Evolutionary conservation across 2,888 invertebrate species (phyloP), one percentile per base, ranked within the genome.

Genomic region (Calliopum simillimum): DNA sequence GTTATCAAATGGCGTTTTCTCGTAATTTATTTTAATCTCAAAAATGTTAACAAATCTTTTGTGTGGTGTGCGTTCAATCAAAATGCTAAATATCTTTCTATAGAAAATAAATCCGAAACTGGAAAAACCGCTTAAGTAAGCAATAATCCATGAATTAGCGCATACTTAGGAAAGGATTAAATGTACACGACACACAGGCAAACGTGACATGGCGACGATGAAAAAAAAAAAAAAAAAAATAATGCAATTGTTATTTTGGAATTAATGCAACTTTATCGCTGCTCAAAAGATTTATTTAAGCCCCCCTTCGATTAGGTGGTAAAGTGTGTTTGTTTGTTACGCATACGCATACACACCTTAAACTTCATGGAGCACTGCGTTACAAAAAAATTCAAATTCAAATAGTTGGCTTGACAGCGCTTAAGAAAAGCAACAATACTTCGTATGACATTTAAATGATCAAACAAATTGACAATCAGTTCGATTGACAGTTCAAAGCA

Each of bases 391-490:
- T 6, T 33, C 6, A 33, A 2, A 3, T 6, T 33, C 6, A 33
- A 33, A 33, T 33, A 33, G 33, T 6, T 6, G 33, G 33, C 6
- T 6, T 33, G 33, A 33, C n/a, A n/a, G n/a, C 33, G 33, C 33
- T 33, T 6, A 33, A 33, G 33, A 33, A 33, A 33, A 33, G 33
- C 33, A 33, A 33, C 33, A 33, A 33, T 33, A 33, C 33, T 33
- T 33, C 21, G 8, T 74, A 69, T 70, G 73, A 72, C 73, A 75
- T 71, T 75, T 65, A 74, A 74, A 74, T 69, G 74, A 74, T 75
- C 76, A 75, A 75, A 70, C 68, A 73, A 74, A 74, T 75, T 75
- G 74, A 76, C 73, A 76, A 72, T 75, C 74, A 71, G 70, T 69
- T 71, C 63, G 71, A 72, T 71, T 63, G 63, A 63, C 63, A 63